Evolutionary conservation across 1,140 invertebrate species (phyloP), one percentile per base, ranked within the genome.

Genomic region (Drosophila saltans): DNA sequence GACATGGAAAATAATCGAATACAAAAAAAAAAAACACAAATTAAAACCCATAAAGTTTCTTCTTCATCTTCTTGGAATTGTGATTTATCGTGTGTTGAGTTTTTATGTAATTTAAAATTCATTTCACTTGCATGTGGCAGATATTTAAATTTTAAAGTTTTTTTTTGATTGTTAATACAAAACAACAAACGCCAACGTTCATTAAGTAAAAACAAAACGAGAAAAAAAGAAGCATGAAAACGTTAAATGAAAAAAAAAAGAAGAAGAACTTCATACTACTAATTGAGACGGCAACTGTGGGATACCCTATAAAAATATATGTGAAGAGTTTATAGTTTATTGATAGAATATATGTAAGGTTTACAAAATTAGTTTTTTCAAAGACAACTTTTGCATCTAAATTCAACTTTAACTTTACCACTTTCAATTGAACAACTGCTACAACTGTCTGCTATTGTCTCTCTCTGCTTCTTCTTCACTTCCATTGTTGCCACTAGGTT

Each of bases 101-200:
- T 63, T 36, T 52, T 59, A 59, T 65, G 41, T 73, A 73, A 52
- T 52, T 72, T 48, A 68, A 43, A 63, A 66, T 41, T 36, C 59
- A 60, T 45, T 64, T 70, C 33, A 66, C 56, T 60, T 66, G 24
- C 63, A 71, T 33, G 28, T 71, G 69, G 43, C 56, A 28, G 16
- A 52, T 40, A 21, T 71, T 52, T 55, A 58, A 58, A 58, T 58
- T 58, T 33, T 36, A 5, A 58, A 4, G 41, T n/a, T 43, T 40
- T 40, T 40, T 40, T 16, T n/a, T 5, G 8, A 48, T 30, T 30
- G 2, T 2, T 30, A 3, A 30, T 36, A 36, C 33, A 36, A 36
- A 36, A 30, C 28, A 30, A 30, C 28, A 30, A 21, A 48, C 45
- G 45, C 45, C 45, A 52, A 52, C 45, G 45, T 21, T 52, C 21